A percentile compares a stretch with the other conserved stretches of the same genome.
phyloP scores from a whole-genome alignment of 2,888 invertebrate genomes.

The Sarcophaga variegata region DNA sequence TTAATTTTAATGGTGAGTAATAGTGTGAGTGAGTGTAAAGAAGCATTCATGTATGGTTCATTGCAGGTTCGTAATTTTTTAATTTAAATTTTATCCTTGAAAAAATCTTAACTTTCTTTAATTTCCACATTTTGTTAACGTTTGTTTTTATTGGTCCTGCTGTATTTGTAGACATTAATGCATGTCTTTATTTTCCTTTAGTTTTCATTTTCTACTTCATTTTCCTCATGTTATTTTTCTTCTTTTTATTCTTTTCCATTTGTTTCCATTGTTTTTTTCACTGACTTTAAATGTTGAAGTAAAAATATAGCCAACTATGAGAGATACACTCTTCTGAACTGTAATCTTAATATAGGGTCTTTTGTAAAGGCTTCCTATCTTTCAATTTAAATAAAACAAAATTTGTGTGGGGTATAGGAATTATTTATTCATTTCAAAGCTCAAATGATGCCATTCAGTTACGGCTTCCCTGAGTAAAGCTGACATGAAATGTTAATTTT shows the following conservation, averaged over 20 bases:
- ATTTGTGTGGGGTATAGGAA: too few relatives aligned
- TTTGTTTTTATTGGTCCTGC: background rate
- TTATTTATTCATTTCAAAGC: too few relatives aligned
- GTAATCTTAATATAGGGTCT: too few relatives aligned
- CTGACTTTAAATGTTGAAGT: constrained; percentile 1
- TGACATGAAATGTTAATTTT: too few relatives aligned
- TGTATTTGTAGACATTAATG: constrained; percentile 37
- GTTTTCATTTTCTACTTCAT: constrained; percentile 1
- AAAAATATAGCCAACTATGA: constrained; percentile 28
- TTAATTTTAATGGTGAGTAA: background rate
- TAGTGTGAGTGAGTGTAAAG: background rate
- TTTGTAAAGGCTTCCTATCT: too few relatives aligned
- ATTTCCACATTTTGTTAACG: background rate
- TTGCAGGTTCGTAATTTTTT: constrained; percentile 58
- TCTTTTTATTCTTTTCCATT: background rate
- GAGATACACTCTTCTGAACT: background rate
- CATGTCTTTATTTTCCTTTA: constrained; percentile 26
- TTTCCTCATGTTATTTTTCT: constrained; percentile 26
- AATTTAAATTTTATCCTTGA: constrained; percentile 64
- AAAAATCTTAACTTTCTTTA: constrained; percentile 43
- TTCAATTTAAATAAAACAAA: too few relatives aligned
- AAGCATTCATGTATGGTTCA: constrained; percentile 44
- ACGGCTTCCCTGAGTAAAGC: too few relatives aligned
- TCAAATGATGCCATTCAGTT: too few relatives aligned
- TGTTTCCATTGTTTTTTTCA: constrained; percentile 34